Percentiles rank a stretch among this genome's conserved stretches.
phyloP scores from a whole-genome alignment of 2,113 vertebrate genomes.

The Ondatra zibethicus region DNA sequence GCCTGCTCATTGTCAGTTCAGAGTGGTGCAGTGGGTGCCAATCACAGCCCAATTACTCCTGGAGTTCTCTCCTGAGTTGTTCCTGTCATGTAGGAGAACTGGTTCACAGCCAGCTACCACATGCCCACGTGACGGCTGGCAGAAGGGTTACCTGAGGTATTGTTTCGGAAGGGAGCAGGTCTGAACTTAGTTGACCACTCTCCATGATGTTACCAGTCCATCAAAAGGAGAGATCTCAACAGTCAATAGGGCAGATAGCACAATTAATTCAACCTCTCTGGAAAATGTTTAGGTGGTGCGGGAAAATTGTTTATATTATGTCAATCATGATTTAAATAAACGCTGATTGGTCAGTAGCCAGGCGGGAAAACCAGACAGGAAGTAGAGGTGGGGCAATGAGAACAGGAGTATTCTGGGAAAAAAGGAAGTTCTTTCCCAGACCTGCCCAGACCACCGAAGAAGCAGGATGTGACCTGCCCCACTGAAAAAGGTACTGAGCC shows the following conservation, averaged over 20 bases:
- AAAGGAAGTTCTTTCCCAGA: too few species aligned
- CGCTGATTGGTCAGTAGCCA: too few species aligned
- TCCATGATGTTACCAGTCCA: background rate
- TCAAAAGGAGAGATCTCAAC: background rate
- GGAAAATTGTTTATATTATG: too few species aligned
- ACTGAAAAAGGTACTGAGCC: too few species aligned
- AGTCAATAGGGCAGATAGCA: background rate
- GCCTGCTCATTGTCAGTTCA: constrained; percentile 5
- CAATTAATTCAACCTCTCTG: too few species aligned
- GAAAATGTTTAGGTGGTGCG: background rate
- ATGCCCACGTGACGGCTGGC: background rate
- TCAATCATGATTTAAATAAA: too few species aligned
- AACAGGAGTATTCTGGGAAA: too few species aligned
- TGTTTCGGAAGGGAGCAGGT: background rate
- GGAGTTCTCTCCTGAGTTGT: constrained; percentile 8
- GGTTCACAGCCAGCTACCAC: background rate
- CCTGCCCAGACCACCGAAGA: too few species aligned
- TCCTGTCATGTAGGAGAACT: constrained; percentile 26
- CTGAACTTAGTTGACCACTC: background rate
- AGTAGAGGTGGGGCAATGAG: too few species aligned
- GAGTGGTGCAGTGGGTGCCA: background rate
- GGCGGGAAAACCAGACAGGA: too few species aligned
- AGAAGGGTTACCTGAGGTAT: background rate
- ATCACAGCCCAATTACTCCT: constrained; percentile 64
- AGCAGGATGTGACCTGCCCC: too few species aligned